These are phyloP conservation scores for Sesamia inferens DNA, from an alignment of 2,888 invertebrate genomes.

Conservation along the genomic window DNA sequence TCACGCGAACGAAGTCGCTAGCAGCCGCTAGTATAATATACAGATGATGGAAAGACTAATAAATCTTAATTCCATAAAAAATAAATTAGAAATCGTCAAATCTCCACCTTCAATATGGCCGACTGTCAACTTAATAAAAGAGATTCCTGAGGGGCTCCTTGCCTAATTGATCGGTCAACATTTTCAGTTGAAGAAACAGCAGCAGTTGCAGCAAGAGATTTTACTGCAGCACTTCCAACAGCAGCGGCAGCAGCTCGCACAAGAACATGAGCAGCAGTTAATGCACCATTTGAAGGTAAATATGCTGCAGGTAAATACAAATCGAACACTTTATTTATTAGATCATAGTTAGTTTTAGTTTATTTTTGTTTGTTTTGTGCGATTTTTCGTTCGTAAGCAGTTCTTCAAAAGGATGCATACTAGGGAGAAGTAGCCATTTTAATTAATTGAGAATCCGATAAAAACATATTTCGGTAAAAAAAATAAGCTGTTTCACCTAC, in stretches of 20 bases:
- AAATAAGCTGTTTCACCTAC: slow-evolving; percentile 14
- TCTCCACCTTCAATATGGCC: slow-evolving; percentile 7
- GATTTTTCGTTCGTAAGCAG: slow-evolving; percentile 23
- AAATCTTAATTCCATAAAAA: background rate
- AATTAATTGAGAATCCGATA: background rate
- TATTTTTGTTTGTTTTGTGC: slow-evolving; percentile 17
- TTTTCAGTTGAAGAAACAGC: slow-evolving; percentile 97
- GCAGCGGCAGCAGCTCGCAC: slow-evolving; percentile 96
- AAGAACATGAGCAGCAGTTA: slow-evolving; percentile 97
- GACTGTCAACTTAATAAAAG: no score
- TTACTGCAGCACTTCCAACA: slow-evolving; percentile 97
- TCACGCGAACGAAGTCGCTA: no score
- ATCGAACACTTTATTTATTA: slow-evolving; percentile 57
- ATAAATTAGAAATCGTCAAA: background rate
- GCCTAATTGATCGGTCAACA: slow-evolving; percentile 41
- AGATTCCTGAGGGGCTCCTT: slow-evolving; percentile 14
- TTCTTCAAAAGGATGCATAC: slow-evolving; percentile 18
- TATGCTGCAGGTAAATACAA: slow-evolving; percentile 60
- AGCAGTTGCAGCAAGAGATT: slow-evolving; percentile 97
- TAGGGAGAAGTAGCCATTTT: slow-evolving; percentile 1
- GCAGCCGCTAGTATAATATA: no score
- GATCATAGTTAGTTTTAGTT: slow-evolving; percentile 48
- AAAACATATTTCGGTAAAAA: background rate
- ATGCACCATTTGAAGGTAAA: slow-evolving; percentile 96
- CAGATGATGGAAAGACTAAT: background rate